A percentile compares a stretch with the other conserved stretches of the same genome.
Conservation (phyloP, 1,140 invertebrate species). For the Drosophila takahashii region DNA sequence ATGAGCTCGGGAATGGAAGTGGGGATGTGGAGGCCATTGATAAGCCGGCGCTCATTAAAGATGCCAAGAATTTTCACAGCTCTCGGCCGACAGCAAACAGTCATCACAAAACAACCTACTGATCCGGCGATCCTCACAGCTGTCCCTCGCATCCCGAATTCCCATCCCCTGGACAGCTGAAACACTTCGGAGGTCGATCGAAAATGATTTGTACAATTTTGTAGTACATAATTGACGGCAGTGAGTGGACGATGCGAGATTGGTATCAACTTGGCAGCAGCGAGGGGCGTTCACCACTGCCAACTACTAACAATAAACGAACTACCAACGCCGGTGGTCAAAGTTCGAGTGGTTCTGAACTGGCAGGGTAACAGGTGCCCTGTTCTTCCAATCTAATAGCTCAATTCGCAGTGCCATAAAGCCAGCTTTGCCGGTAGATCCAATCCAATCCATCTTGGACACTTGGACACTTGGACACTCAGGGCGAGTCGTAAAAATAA, state of each 20-base stretch:
- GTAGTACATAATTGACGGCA: conserved; percentile 70
- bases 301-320: background rate
- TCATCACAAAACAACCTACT: background rate
- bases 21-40: conserved; percentile 18
- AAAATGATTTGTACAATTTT: conserved; percentile 69
- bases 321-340: conserved; percentile 18
- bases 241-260: conserved; percentile 34
- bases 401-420: conserved; percentile 72
- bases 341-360: conserved; percentile 8
- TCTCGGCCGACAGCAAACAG: background rate
- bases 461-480: conserved; percentile 1
- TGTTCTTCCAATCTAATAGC: conserved; percentile 53
- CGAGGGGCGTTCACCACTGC: conserved; percentile 11
- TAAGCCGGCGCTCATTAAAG: conserved; percentile 53
- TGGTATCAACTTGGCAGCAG: background rate
- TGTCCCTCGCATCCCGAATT: background rate
- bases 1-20: background rate
- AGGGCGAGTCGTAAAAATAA: conserved; percentile 70
- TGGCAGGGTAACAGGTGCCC: conserved; percentile 19
- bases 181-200: conserved; percentile 1
- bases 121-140: conserved; percentile 18
- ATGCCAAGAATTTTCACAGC: conserved; percentile 24
- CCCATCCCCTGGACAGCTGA: conserved; percentile 8
- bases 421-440: conserved; percentile 16
- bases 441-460: conserved; percentile 6